Percentiles rank a stretch among this genome's conserved stretches.
Conservation (phyloP, 2,888 invertebrate genomes). For the Dicyrtomina minuta region DNA sequence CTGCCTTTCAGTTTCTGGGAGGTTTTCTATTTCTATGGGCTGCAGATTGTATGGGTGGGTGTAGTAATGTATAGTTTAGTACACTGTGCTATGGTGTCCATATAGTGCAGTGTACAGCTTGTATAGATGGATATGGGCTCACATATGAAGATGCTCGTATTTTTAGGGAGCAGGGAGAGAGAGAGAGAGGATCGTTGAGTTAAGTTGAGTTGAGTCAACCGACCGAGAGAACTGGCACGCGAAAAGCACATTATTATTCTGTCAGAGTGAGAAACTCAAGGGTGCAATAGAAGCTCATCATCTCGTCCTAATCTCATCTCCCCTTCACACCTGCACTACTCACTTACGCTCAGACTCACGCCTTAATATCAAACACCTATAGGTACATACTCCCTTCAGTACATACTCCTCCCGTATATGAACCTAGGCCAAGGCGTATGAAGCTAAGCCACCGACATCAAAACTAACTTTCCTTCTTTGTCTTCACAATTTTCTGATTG, state of each 20-base stretch:
- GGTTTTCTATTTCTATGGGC: too few relatives aligned
- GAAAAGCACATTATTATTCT: slow-evolving; percentile 40
- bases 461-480: slow-evolving; percentile 10
- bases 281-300: slow-evolving; percentile 36
- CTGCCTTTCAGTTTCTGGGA: too few relatives aligned
- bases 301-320: slow-evolving; percentile 38
- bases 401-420: background rate
- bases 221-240: slow-evolving; percentile 29
- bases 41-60: too few relatives aligned
- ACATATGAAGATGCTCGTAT: too few relatives aligned
- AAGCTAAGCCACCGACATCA: slow-evolving; percentile 8
- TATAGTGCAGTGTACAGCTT: too few relatives aligned
- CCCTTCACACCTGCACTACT: slow-evolving; percentile 37
- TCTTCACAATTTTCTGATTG: too few relatives aligned
- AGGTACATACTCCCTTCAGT: too few relatives aligned
- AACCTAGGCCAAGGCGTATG: background rate
- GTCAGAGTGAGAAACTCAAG: slow-evolving; percentile 24
- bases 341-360: slow-evolving; percentile 25
- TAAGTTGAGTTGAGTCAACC: slow-evolving; percentile 1
- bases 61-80: too few relatives aligned
- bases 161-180: too few relatives aligned
- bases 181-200: background rate
- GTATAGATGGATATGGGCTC: too few relatives aligned
- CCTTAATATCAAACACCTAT: too few relatives aligned
- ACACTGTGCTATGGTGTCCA: too few relatives aligned